Evolutionary conservation across 2,113 vertebrate species (phyloP).

Genomic region (Apteryx owenii): DNA sequence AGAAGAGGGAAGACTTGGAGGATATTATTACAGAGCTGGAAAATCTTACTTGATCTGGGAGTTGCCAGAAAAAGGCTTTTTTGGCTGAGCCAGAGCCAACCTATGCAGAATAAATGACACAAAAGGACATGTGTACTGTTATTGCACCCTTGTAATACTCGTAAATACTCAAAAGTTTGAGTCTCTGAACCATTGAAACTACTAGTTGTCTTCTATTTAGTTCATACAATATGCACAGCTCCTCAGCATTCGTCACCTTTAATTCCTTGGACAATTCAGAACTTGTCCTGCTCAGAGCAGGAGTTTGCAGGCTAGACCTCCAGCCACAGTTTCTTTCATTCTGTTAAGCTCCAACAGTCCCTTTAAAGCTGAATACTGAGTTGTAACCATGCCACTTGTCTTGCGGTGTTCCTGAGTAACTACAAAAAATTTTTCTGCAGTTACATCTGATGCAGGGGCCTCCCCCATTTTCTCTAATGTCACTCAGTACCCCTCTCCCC

Average conservation of each 20-base stretch:
- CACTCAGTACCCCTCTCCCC: accelerated
- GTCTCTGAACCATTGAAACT: not conserved
- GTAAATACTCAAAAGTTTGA: not conserved
- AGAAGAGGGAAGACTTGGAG: not conserved
- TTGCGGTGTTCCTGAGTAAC: not conserved
- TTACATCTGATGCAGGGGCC: not conserved
- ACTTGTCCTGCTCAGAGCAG: not conserved
- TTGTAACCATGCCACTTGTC: not conserved
- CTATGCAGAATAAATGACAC: not conserved
- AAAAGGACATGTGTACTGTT: not conserved
- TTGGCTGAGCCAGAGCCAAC: not conserved
- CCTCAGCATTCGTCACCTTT: not conserved
- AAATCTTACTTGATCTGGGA: not conserved
- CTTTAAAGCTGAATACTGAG: not conserved
- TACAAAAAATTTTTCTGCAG: not conserved
- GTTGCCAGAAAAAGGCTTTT: not conserved
- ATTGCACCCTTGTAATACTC: not conserved
- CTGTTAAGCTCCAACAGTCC: not conserved
- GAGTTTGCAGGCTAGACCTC: not conserved
- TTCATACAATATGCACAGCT: not conserved
- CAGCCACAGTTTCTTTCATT: not conserved
- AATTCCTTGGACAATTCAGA: not conserved
- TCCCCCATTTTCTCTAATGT: not conserved
- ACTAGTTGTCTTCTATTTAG: not conserved
- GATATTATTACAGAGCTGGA: not conserved